Evolutionary conservation across 2,113 vertebrate species (phyloP).

Genomic region (Pteropus alecto): DNA sequence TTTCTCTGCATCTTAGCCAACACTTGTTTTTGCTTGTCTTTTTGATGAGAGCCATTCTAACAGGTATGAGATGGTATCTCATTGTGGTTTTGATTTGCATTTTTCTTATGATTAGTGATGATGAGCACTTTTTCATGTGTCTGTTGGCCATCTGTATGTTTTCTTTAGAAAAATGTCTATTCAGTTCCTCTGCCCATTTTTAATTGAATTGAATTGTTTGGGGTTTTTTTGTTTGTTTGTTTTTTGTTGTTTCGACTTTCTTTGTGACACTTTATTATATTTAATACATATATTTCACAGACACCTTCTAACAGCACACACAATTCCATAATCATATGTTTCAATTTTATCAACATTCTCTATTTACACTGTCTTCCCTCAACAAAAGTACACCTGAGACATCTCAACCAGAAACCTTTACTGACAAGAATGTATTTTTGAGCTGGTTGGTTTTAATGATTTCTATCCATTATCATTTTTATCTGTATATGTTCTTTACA

Average conservation of each 20-base stretch:
- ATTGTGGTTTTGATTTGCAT: background rate
- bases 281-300: constrained; percentile 85
- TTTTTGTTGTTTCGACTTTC: background rate
- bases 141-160: background rate
- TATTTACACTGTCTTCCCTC: constrained; percentile 83
- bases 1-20: background rate
- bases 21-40: background rate
- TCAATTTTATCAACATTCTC: constrained; percentile 82
- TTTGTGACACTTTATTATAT: constrained; percentile 82
- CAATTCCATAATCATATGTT: constrained; percentile 82
- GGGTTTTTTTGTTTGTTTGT: background rate
- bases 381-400: constrained; percentile 85
- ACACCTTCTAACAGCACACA: constrained; percentile 82
- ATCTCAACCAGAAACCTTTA: constrained; percentile 77
- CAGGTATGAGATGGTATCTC: background rate
- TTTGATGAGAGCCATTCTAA: background rate
- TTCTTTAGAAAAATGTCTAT: background rate
- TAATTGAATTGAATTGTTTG: background rate
- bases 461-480: constrained; percentile 56
- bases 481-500: background rate
- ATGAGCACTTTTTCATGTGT: background rate
- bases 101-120: background rate
- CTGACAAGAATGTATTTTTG: constrained; percentile 62
- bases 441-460: constrained; percentile 57
- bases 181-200: background rate